Base-by-base conservation (phyloP, 2,888 invertebrate species). In the Magallana nippona region DNA sequence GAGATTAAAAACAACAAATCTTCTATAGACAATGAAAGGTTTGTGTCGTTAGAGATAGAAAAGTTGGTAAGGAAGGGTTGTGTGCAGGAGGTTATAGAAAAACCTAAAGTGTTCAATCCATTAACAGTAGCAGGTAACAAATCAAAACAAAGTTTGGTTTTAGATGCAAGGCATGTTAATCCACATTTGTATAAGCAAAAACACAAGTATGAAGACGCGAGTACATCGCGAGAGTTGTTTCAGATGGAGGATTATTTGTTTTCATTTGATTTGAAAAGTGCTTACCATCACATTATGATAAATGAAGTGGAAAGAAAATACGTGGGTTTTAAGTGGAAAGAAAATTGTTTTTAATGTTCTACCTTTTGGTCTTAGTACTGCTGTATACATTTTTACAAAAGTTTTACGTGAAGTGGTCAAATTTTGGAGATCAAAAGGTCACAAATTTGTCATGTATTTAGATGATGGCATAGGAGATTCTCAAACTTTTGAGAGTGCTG, bases 211-310 rank as follows among this genome's bases (percentile, higher is more conserved):
- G 27, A 27, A 27, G 27, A 27, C 27, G 27, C 27, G 2, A 27
- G 27, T 27, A 27, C 2, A 27, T 27, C 27, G 27, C 27, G 27
- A 27, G 27, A 27, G 27, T 27, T 27, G 27, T 27, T 27, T 27
- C 27, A 27, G 27, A 27, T 27, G 27, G 27, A 2, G n/a, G 27
- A 27, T 27, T 27, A 27, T 27, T 27, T 27, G 27, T 27, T 27
- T 27, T 27, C 27, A 27, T 86, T 58, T 57, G 86, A 84, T 62
- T 56, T 84, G 15, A 83, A 82, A 55, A 78, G 63, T 11, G 86
- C 86, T 58, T 86, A 85, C 82, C 86, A 85, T 79, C 83, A 85
- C 63, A 63, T 85, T 2, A 77, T 82, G n/a, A 85, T 83, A 15
- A 63, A 32, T 63, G 78, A 27, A 55, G 56, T 62, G 11, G 77